phyloP scores from a whole-genome alignment of 2,113 vertebrate species.

The Castor canadensis region DNA sequence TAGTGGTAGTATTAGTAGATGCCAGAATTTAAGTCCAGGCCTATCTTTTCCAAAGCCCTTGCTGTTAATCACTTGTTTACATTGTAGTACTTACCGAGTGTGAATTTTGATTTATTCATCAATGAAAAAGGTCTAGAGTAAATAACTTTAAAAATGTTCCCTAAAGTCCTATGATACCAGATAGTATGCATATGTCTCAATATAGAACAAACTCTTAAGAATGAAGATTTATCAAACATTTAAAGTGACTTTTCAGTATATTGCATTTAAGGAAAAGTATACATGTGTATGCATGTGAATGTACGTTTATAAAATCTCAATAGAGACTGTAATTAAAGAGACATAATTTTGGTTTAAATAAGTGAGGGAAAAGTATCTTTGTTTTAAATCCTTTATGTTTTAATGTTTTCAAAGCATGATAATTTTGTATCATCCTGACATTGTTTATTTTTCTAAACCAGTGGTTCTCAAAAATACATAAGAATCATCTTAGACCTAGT shows the following conservation, averaged over 20 bases:
- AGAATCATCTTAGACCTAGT: neutral
- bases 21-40: neutral
- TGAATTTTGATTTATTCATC: neutral
- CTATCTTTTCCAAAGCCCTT: neutral
- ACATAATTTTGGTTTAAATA: neutral
- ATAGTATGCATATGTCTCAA: neutral
- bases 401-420: neutral
- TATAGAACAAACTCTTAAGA: too few relatives aligned
- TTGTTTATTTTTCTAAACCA: neutral
- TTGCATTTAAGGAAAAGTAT: neutral
- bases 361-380: neutral
- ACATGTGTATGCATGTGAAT: neutral
- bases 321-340: neutral
- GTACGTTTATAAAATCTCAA: neutral
- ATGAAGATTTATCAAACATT: neutral
- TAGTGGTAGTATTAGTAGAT: fast-evolving
- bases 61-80: neutral
- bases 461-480: neutral
- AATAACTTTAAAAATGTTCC: neutral
- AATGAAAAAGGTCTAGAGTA: neutral
- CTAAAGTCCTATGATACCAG: neutral
- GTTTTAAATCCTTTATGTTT: neutral
- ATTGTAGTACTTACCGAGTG: neutral
- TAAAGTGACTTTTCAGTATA: neutral
- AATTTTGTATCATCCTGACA: neutral